Evolutionary conservation across 2,888 invertebrate species (phyloP), one percentile per base, ranked within the genome.

Genomic region (Drosophila phalerata): DNA sequence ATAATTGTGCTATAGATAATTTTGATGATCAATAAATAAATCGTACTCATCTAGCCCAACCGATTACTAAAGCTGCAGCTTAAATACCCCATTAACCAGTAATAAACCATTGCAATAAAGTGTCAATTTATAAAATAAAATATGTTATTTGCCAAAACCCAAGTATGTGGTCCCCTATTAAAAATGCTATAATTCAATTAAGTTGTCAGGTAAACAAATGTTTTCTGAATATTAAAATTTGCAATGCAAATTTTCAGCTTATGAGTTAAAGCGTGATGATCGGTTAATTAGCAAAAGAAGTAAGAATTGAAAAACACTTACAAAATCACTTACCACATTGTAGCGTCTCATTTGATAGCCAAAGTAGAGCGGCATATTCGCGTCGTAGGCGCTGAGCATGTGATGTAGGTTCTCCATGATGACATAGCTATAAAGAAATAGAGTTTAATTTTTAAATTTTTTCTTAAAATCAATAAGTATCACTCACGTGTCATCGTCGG

Each of bases 401-500:
- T 96, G 96, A 13, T 98, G 94, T 9, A 99, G 93, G 93, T 99
- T 99, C 93, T 99, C 99, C 64, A 99, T 95, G 22, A 99, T 94
- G n/a, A 98, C 97, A 92, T 98, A 99, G 47, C 97, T 97, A 92
- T 10, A 93, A 40, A 1, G 13, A 17, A 2, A 11, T 0, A 11
- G 19, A 28, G 28, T 28, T 28, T 28, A 1, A 30, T 1, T 10
- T 30, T 1, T 1, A 9, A 30, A 10, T 9, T 30, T 30, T 10
- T 30, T 4, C 4, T 22, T 22, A 22, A 30, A 30, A 9, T 30
- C 9, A 30, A 30, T 30, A 30, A 30, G 9, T 9, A 30, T 1
- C 10, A 5, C 98, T 98, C 91, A 99, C 99, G 99, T 98, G 91
- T 99, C 99, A 92, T 99, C 99, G 90, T 99, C 99, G 22, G 99